phyloP scores from a whole-genome alignment of 2,113 vertebrate species.

The Spermophilus dauricus region DNA sequence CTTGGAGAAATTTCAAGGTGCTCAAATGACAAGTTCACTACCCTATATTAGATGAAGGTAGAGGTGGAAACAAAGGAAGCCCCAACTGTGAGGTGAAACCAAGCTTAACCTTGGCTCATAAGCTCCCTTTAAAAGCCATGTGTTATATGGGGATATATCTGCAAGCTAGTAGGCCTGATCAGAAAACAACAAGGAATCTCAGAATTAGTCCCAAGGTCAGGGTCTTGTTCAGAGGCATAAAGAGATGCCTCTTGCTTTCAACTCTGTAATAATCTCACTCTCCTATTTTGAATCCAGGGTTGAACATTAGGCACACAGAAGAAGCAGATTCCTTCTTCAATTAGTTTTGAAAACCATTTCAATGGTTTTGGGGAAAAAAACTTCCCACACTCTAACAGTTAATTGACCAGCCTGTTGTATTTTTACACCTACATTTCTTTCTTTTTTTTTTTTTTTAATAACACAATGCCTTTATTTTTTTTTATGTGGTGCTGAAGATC shows the following conservation, averaged over 20 bases:
- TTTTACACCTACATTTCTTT: conserved; percentile 6
- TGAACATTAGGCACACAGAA: neutral
- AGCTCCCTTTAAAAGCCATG: conserved; percentile 21
- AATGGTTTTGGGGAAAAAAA: conserved; percentile 5
- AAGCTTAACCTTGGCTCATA: neutral
- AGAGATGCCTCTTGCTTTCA: conserved; percentile 30
- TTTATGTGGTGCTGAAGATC: no score
- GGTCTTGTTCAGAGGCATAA: neutral
- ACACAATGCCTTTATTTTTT: no score
- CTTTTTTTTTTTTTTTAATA: no score
- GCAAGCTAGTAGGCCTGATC: neutral
- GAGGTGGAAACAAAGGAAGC: conserved; percentile 43
- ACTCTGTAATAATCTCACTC: conserved; percentile 17
- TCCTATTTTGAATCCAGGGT: neutral
- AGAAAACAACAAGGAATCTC: neutral
- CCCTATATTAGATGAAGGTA: neutral
- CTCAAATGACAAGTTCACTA: neutral
- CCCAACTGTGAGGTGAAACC: neutral
- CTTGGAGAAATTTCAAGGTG: conserved; percentile 35
- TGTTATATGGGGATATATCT: neutral
- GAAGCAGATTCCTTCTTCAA: neutral
- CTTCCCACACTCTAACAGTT: neutral
- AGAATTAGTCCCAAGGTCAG: neutral
- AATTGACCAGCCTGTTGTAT: neutral
- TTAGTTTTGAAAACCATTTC: conserved; percentile 37